These are phyloP conservation scores for Isaurus tuberculatus DNA, from an alignment of 92 coral and sea anemone genomes.

Conservation along the genomic window DNA sequence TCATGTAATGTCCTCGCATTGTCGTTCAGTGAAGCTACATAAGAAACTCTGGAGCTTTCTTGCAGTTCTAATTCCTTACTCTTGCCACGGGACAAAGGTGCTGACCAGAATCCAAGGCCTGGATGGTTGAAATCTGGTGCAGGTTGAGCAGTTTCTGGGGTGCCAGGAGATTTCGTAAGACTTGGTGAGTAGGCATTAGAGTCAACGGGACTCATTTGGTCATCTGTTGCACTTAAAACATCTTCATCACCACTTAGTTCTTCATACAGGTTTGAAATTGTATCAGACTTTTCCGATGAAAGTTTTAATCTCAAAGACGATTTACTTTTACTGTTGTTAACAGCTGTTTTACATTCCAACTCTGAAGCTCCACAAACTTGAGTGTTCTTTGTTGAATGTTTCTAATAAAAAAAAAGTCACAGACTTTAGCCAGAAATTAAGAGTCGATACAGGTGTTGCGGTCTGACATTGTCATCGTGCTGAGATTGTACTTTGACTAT, in stretches of 20 bases:
- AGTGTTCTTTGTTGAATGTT: too few relatives aligned
- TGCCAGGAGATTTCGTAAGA: slow-evolving; percentile 66
- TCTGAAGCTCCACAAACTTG: neutral
- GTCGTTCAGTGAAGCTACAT: neutral
- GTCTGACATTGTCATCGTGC: too few relatives aligned
- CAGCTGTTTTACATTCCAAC: neutral
- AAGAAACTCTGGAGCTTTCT: neutral
- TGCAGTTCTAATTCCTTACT: neutral
- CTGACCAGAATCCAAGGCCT: slow-evolving; percentile 60
- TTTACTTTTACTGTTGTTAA: neutral
- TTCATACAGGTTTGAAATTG: slow-evolving; percentile 19
- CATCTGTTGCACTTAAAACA: slow-evolving; percentile 15
- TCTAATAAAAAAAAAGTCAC: too few relatives aligned
- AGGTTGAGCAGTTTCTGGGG: slow-evolving; percentile 90
- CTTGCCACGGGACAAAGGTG: slow-evolving; percentile 31
- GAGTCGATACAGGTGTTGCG: too few relatives aligned
- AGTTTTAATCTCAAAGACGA: neutral
- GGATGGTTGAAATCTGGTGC: slow-evolving; percentile 79
- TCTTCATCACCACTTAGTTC: slow-evolving; percentile 36
- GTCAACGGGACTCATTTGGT: slow-evolving; percentile 23
- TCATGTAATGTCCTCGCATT: neutral
- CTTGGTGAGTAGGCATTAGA: slow-evolving; percentile 12
- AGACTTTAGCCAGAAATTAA: too few relatives aligned
- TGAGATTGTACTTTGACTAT: too few relatives aligned
- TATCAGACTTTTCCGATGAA: neutral